Base-by-base conservation (phyloP, 1,140 invertebrate genomes). In the Listronotus oregonensis region DNA sequence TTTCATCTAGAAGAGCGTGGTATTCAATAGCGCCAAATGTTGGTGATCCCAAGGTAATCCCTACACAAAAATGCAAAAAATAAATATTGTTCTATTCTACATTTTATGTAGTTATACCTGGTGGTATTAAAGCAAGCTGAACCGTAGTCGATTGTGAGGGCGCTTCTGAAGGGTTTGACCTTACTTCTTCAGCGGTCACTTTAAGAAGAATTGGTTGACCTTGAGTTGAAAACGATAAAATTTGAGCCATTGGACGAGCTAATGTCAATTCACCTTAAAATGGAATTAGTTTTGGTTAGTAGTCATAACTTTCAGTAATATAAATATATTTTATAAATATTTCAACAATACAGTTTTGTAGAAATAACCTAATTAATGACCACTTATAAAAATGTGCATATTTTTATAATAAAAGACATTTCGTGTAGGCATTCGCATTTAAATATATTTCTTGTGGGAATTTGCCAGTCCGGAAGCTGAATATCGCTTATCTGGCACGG, bases 111-210 rank as follows among this genome's bases (percentile, higher is more conserved):
- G 7, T 60, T 64, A 27, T 27, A 65, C 63, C 73, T 44, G 76
- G 76, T n/a, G 93, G 81, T 49, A 94, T 85, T 49, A 94, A 85
- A 12, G 90, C 91, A 58, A 94, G 81, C 73, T 90, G 88, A 0
- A 91, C 90, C 0, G 89, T 87, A 0, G 89, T 86, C 12, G 90
- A 90, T 80, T 90, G 87, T 5, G 89, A 87, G 50, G 89, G 86
- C 12, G 89, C 87, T 75, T 92, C 89, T 54, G 71, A 84, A 81
- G 67, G 83, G 81, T 70, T 86, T 68, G 74, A 86, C 78, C 81
- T 78, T 58, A 94, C 87, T 80, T 95, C 93, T 76, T 94, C 91
- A 11, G 93, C 93, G 21, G 93, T 86, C 17, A 95, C 87, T 4
- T 88, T 92, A 39, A 95, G 82, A 37, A 93, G 82, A 44, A 95